Evolutionary conservation across 2,797 vertebrate genomes (phyloP).

Genomic region (Buphagus erythrorhynchus): DNA sequence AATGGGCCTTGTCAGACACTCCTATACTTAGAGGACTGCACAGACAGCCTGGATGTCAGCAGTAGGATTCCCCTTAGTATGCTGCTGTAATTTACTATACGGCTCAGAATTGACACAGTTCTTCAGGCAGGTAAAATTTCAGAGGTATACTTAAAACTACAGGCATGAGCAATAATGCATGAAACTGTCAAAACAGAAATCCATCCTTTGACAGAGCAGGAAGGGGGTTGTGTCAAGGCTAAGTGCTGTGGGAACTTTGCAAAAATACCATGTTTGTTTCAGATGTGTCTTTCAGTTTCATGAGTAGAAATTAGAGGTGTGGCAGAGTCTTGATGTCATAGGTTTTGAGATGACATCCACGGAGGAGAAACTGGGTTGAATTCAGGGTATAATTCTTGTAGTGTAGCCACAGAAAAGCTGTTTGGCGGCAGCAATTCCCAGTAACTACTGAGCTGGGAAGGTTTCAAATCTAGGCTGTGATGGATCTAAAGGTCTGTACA

Average conservation of each 20-base stretch:
- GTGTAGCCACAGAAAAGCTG: not conserved
- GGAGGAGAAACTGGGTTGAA: not conserved
- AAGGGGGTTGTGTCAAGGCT: not conserved
- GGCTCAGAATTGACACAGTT: not conserved
- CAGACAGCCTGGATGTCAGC: not conserved
- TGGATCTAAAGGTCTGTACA: not conserved
- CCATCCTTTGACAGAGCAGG: not conserved
- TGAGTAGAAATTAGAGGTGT: not conserved
- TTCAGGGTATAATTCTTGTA: not conserved
- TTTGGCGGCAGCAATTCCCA: not conserved
- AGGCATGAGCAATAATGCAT: not conserved
- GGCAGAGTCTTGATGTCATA: not conserved
- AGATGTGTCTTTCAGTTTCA: not conserved
- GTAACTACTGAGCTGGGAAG: not conserved
- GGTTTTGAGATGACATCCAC: not conserved
- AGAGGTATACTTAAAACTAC: not conserved
- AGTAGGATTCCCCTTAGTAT: not conserved
- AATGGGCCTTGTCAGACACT: not conserved
- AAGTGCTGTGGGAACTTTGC: not conserved
- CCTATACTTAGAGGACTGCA: not conserved
- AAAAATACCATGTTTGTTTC: not conserved
- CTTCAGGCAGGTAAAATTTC: not conserved
- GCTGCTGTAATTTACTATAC: not conserved
- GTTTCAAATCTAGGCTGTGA: not conserved
- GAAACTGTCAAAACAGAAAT: not conserved